phyloP scores from a whole-genome alignment of 2,113 vertebrate species.

The Scophthalmus maximus region DNA sequence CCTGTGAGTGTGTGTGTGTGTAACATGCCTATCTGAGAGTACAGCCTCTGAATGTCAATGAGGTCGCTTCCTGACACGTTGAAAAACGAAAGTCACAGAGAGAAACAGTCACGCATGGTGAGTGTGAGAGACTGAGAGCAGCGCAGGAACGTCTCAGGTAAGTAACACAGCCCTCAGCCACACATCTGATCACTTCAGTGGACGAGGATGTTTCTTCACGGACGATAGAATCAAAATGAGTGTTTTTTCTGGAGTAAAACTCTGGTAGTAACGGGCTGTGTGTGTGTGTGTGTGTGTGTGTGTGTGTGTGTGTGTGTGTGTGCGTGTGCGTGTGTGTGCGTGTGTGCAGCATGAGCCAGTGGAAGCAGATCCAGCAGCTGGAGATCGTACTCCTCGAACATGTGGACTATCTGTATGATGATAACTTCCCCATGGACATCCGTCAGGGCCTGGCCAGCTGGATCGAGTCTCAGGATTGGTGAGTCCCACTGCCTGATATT shows the following conservation, averaged over 20 bases:
- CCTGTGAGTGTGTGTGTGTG: background rate
- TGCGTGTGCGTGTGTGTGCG: background rate
- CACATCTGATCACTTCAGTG: too few relatives aligned
- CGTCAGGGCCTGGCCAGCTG: constrained; percentile 92
- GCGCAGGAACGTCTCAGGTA: constrained; percentile 32
- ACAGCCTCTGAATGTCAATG: background rate
- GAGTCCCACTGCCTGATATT: constrained; percentile 51
- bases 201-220: too few relatives aligned
- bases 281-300: too few relatives aligned
- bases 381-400: constrained; percentile 96
- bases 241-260: too few relatives aligned
- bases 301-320: background rate
- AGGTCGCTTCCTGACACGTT: background rate
- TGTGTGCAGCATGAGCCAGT: constrained; percentile 91
- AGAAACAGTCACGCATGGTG: constrained; percentile 47
- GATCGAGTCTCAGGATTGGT: constrained; percentile 98
- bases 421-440: constrained; percentile 98
- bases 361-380: constrained; percentile 96
- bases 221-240: too few relatives aligned
- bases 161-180: background rate
- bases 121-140: constrained; percentile 1
- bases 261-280: too few relatives aligned
- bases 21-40: background rate
- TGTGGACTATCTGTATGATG: constrained; percentile 96
- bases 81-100: constrained; percentile 56